phyloP scores from a whole-genome alignment of 2,888 invertebrate genomes.

The Eurytoma adleriae region DNA sequence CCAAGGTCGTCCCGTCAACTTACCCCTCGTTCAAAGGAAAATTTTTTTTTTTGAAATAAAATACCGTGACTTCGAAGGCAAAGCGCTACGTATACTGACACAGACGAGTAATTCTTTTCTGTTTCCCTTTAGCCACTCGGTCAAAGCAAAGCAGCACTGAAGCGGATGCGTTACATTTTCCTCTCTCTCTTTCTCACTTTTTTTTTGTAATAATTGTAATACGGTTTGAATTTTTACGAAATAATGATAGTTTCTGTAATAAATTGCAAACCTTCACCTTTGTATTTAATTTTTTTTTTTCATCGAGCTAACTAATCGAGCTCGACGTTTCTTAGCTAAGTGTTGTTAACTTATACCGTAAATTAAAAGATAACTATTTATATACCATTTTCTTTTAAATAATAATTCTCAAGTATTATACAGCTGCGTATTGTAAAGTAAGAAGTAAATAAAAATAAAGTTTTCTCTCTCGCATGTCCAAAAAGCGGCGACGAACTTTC shows the following conservation, averaged over 20 bases:
- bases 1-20: too few species aligned
- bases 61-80: too few species aligned
- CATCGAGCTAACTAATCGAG: not conserved
- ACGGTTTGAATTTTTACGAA: too few species aligned
- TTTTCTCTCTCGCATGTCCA: slow-evolving; percentile 7
- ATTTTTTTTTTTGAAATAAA: too few species aligned
- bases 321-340: not conserved
- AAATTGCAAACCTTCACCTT: not conserved
- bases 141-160: too few species aligned
- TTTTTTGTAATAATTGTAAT: too few species aligned
- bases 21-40: too few species aligned
- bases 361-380: not conserved
- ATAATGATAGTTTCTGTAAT: not conserved
- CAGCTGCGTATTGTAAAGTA: not conserved
- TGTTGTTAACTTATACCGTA: not conserved
- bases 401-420: not conserved
- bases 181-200: too few species aligned
- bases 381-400: not conserved
- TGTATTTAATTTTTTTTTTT: not conserved
- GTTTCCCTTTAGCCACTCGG: too few species aligned
- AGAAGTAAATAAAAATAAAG: not conserved
- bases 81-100: too few species aligned
- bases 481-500: slow-evolving; percentile 39
- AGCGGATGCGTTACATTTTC: too few species aligned
- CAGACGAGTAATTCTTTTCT: too few species aligned